Evolutionary conservation across 2,888 invertebrate genomes (phyloP), one percentile per base, ranked within the genome.

Genomic region (Gerris lacustris): DNA sequence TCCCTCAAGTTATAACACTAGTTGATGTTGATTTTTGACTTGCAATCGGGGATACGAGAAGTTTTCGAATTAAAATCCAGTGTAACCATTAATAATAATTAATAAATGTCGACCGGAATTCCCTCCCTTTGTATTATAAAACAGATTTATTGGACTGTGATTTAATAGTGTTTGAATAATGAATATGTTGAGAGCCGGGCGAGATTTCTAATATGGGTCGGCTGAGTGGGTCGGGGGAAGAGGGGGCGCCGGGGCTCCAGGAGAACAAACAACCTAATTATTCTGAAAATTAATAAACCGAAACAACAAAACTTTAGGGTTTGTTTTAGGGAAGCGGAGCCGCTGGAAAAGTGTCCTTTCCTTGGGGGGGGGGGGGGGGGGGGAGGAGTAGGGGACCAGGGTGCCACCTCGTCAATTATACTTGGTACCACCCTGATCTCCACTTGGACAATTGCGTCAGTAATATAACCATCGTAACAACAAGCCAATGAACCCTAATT

Each of bases 71-170:
- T 31, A 31, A 31, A 31, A 31, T 31, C 31, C 31, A 31, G 31
- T 31, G 31, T 31, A 55, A 55, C 9, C 55, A 55, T 55, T 55
- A 55, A 55, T 55, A 55, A 55, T 55, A 55, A 55, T 55, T 55
- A 55, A 55, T 55, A 55, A 55, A 55, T 55, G 55, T 55, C 55
- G 55, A 55, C 11, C 11, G 15, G 15, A 55, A 15, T 55, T 55
- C 55, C 15, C 11, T 55, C 11, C 55, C 15, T 9, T 55, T 55
- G 11, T 55, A 55, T 55, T 55, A 55, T 55, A 55, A 55, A 55
- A 55, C 55, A 55, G 55, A 55, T 55, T 55, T 55, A 55, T 55
- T 55, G 55, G 55, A 55, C 55, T 55, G 55, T 55, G 55, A 55
- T 55, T 55, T 55, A 55, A 55, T 55, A 55, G 55, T 55, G 55